Evolutionary conservation across 2,113 vertebrate species (phyloP).

Genomic region (Etheostoma cragini): DNA sequence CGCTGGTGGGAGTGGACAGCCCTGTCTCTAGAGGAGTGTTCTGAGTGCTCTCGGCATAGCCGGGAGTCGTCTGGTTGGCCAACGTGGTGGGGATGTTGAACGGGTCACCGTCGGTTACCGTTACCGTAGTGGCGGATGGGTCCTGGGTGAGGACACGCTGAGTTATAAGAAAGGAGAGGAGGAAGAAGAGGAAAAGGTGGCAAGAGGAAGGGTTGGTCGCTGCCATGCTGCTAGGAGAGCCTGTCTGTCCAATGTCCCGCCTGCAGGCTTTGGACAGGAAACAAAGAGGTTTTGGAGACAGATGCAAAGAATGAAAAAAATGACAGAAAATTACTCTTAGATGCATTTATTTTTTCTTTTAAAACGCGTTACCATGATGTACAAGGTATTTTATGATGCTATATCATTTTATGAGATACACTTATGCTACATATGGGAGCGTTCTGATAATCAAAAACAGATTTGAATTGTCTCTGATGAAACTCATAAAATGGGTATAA

Average conservation of each 20-base stretch:
- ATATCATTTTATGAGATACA: neutral
- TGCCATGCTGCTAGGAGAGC: slow-evolving; percentile 63
- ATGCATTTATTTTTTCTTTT: neutral
- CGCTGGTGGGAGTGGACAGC: slow-evolving; percentile 80
- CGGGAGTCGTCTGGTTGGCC: slow-evolving; percentile 65
- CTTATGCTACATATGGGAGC: neutral
- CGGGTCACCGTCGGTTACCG: slow-evolving; percentile 32
- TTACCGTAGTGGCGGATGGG: slow-evolving; percentile 48
- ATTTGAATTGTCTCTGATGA: neutral
- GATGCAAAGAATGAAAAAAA: neutral
- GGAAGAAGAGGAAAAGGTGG: slow-evolving; percentile 47
- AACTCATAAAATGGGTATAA: slow-evolving; percentile 16
- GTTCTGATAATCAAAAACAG: neutral
- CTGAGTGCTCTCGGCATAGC: slow-evolving; percentile 64
- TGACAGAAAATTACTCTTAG: slow-evolving; percentile 1
- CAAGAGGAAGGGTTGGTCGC: slow-evolving; percentile 34
- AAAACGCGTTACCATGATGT: neutral
- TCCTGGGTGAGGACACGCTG: slow-evolving; percentile 64
- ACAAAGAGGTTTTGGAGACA: slow-evolving; percentile 10
- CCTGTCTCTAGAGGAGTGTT: slow-evolving; percentile 73
- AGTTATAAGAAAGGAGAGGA: slow-evolving; percentile 36
- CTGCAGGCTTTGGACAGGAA: slow-evolving; percentile 45
- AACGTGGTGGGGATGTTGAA: slow-evolving; percentile 49
- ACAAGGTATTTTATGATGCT: neutral
- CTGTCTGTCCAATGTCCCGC: slow-evolving; percentile 27